Percentiles rank a stretch among this genome's conserved stretches.
Conservation (phyloP, 2,888 invertebrate species). For the Ochropleura plecta region DNA sequence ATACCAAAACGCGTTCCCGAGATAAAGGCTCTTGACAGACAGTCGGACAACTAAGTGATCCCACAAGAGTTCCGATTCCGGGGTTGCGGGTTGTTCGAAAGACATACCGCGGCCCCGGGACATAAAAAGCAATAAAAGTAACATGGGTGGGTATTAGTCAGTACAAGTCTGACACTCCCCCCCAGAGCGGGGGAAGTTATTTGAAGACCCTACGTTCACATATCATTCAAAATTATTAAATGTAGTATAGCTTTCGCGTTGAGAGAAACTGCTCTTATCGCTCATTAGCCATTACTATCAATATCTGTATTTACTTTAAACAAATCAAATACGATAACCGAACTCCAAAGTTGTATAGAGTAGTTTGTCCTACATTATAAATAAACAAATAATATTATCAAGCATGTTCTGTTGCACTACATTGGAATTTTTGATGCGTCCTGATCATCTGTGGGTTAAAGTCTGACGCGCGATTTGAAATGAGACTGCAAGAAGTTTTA, state of each 20-base stretch:
- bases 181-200: too few species aligned
- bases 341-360: conserved; percentile 8
- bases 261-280: conserved; percentile 35
- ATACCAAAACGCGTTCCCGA: too few species aligned
- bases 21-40: too few species aligned
- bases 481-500: not conserved
- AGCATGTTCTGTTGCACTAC: not conserved
- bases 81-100: too few species aligned
- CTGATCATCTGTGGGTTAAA: not conserved
- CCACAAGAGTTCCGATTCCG: too few species aligned
- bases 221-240: not conserved
- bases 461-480: not conserved
- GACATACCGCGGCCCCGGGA: too few species aligned
- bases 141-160: too few species aligned
- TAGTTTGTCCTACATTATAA: conserved; percentile 26
- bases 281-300: conserved; percentile 43
- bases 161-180: too few species aligned
- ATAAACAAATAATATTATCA: conserved; percentile 25
- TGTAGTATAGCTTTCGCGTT: conserved; percentile 31
- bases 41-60: too few species aligned
- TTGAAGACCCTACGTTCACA: not conserved
- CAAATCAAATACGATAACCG: conserved; percentile 50
- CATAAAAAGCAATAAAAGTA: too few species aligned
- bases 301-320: conserved; percentile 49
- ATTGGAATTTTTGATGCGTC: not conserved